phyloP scores from a whole-genome alignment of 2,888 invertebrate genomes.

The Andrena trimmerana region DNA sequence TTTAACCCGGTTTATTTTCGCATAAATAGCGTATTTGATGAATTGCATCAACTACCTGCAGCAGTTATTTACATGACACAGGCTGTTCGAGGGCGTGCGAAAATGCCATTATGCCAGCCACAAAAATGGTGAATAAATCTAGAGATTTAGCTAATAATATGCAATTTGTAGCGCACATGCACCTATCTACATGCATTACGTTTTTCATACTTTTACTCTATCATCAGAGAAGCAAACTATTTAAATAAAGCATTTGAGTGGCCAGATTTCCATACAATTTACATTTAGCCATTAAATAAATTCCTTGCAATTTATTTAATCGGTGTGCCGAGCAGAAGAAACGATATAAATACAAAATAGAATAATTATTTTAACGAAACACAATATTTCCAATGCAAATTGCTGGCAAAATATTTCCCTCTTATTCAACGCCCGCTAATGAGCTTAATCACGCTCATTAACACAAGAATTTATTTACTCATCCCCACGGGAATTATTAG shows the following conservation, averaged over 20 bases:
- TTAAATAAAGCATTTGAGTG: neutral
- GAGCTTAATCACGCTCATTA: too few species aligned
- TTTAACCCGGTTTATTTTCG: constrained; percentile 46
- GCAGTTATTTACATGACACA: constrained; percentile 17
- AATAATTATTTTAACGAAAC: neutral
- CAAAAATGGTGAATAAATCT: constrained; percentile 15
- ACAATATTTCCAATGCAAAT: neutral
- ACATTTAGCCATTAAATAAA: neutral
- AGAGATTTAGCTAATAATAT: constrained; percentile 27
- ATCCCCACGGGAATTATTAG: neutral
- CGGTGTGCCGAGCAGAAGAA: too few species aligned
- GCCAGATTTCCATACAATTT: neutral
- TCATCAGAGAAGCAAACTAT: neutral
- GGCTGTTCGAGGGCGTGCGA: constrained; percentile 29
- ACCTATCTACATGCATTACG: neutral
- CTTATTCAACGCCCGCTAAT: neutral
- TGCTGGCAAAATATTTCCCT: neutral
- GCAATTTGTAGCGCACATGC: constrained; percentile 2
- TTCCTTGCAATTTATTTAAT: neutral
- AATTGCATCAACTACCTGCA: constrained; percentile 17
- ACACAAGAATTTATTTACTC: neutral
- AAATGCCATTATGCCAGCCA: constrained; percentile 27
- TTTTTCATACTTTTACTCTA: neutral
- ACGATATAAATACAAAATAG: neutral
- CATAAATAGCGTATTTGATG: constrained; percentile 34